Evolutionary conservation across 1,140 invertebrate species (phyloP), one percentile per base, ranked within the genome.

Genomic region (Oreohelix idahoensis): DNA sequence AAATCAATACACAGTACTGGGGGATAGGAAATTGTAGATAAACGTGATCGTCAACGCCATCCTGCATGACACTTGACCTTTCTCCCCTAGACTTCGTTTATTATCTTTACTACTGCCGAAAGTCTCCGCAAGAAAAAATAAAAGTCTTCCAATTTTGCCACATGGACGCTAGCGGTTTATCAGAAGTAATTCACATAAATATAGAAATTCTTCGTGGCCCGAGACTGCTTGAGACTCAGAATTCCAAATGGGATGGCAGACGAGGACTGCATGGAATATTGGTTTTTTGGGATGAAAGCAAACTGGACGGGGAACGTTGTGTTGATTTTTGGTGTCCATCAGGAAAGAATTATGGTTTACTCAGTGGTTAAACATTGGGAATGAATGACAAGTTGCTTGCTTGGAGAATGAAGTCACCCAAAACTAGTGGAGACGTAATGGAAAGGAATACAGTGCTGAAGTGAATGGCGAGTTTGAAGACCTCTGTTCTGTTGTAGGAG

Each of bases 351-450:
- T 58, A 58, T 58, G 23, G 51, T 58, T 58, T 58, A 26, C 20
- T 58, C 51, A 58, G 51, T 23, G 51, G 51, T 58, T 58, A 58
- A 58, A 58, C 23, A 58, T 58, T 17, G 51, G 26, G 51, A 58
- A 26, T 58, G 51, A 58, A 58, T 58, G 51, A 58, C 51, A 58
- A 58, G 51, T 58, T 58, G 51, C 51, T 58, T 58, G 51, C 51
- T 23, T 58, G 8, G 1, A 58, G 51, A 58, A 23, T 58, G 10
- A 58, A 58, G 51, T 58, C 51, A 26, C 51, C 23, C 51, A 23
- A 5, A 26, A 58, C 10, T 58, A 26, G 26, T 5, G 51, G 51
- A 26, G n/a, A 58, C 51, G 51, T 58, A 15, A 58, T 58, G 10
- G 10, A 17, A 58, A 23, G 51, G 26, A 58, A 26, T 11, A 17